phyloP scores from a whole-genome alignment of 2,797 vertebrate genomes.

The Gobio occitaniae region DNA sequence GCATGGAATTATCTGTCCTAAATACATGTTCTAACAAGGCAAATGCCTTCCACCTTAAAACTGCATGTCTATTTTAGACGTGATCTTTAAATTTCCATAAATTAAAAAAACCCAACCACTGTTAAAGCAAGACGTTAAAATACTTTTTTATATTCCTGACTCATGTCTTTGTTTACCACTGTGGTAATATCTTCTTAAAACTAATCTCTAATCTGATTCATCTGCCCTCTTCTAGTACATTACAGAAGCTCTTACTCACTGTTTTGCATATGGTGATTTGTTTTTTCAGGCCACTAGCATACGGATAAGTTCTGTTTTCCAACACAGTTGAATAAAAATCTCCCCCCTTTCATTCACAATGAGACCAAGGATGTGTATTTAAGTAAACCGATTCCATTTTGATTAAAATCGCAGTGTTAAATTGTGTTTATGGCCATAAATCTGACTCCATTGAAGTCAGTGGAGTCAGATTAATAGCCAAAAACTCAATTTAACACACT shows the following conservation, averaged over 20 bases:
- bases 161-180: constrained; percentile 2
- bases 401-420: background rate
- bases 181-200: background rate
- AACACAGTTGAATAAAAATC: background rate
- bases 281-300: background rate
- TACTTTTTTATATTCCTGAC: background rate
- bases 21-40: background rate
- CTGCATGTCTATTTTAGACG: background rate
- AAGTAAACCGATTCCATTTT: background rate
- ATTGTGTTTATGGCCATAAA: background rate
- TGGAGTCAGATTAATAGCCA: background rate
- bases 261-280: constrained; percentile 24
- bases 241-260: background rate
- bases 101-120: background rate
- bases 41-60: background rate
- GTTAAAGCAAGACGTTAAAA: background rate
- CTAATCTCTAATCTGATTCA: constrained; percentile 21
- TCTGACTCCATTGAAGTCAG: background rate
- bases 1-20: background rate
- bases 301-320: background rate
- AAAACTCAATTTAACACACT: constrained; percentile 16
- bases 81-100: background rate
- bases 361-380: background rate
- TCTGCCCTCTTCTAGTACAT: background rate
- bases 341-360: background rate